Conservation (phyloP, 2,888 invertebrate genomes). For the Brenthis daphne region DNA sequence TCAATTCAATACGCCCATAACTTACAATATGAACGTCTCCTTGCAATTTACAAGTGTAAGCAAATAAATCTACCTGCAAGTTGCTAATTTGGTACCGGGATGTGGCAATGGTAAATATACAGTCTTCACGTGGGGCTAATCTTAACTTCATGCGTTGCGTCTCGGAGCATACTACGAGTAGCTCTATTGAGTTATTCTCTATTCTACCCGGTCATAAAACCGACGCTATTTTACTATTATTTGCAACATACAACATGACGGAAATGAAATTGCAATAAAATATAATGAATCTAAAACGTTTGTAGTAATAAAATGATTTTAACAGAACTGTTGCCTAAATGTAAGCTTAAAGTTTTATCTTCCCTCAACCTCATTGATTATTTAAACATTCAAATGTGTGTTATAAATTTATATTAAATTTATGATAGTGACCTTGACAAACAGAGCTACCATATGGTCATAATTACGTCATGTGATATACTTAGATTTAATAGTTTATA, state of each 20-base stretch:
- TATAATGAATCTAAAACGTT: constrained; percentile 6
- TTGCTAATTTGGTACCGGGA: constrained; percentile 30
- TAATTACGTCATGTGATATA: constrained; percentile 9
- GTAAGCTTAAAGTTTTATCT: constrained; percentile 50
- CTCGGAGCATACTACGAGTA: constrained; percentile 36
- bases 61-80: constrained; percentile 32
- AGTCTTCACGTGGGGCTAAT: constrained; percentile 35
- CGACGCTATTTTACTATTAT: constrained; percentile 31
- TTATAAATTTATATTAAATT: constrained; percentile 17
- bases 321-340: constrained; percentile 3
- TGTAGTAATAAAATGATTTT: background rate
- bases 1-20: constrained; percentile 12
- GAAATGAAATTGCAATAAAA: constrained; percentile 14
- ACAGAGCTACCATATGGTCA: constrained; percentile 12
- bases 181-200: constrained; percentile 46
- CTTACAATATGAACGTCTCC: constrained; percentile 19
- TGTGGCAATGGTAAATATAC: constrained; percentile 30
- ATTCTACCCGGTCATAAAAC: constrained; percentile 48
- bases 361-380: constrained; percentile 8
- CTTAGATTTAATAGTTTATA: constrained; percentile 7
- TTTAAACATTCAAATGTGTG: constrained; percentile 15
- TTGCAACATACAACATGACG: constrained; percentile 13
- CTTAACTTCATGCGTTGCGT: constrained; percentile 43
- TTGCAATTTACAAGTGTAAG: constrained; percentile 23
- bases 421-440: constrained; percentile 18